Percentiles rank a stretch among this genome's conserved stretches.
These are phyloP conservation scores for Ophion ventricosus DNA, from an alignment of 2,888 invertebrate species.

Conservation along the genomic window DNA sequence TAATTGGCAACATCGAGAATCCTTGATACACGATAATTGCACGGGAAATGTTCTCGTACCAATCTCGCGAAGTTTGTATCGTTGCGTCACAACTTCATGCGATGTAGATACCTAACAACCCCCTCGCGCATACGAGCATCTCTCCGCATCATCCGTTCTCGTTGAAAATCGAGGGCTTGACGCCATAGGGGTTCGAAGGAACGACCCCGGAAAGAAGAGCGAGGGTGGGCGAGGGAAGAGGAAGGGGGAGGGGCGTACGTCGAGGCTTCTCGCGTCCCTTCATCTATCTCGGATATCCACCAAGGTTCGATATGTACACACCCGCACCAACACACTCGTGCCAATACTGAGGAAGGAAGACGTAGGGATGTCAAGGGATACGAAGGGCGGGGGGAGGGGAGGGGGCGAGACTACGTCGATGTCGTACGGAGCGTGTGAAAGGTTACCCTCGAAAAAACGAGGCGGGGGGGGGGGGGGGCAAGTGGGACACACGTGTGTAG, in stretches of 20 bases:
- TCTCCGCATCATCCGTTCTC: slow-evolving; percentile 25
- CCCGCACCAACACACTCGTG: not conserved
- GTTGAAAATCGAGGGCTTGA: slow-evolving; percentile 51
- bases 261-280: slow-evolving; percentile 53
- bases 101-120: slow-evolving; percentile 7
- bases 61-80: not conserved
- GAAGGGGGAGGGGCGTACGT: slow-evolving; percentile 30
- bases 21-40: not conserved
- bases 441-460: slow-evolving; percentile 71
- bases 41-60: not conserved
- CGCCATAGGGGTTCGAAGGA: slow-evolving; percentile 3
- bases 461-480: slow-evolving; percentile 52
- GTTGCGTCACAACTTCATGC: slow-evolving; percentile 7
- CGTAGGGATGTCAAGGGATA: no score
- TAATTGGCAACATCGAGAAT: not conserved
- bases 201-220: not conserved
- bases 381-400: not conserved
- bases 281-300: slow-evolving; percentile 50
- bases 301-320: slow-evolving; percentile 1
- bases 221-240: no score
- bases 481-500: slow-evolving; percentile 75
- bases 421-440: slow-evolving; percentile 75
- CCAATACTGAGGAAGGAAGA: slow-evolving; percentile 4
- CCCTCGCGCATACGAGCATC: not conserved
- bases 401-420: slow-evolving; percentile 31